Evolutionary conservation across 37 sponge, comb jelly and placozoan genomes (phyloP).

Genomic region (Spongilla lacustris): DNA sequence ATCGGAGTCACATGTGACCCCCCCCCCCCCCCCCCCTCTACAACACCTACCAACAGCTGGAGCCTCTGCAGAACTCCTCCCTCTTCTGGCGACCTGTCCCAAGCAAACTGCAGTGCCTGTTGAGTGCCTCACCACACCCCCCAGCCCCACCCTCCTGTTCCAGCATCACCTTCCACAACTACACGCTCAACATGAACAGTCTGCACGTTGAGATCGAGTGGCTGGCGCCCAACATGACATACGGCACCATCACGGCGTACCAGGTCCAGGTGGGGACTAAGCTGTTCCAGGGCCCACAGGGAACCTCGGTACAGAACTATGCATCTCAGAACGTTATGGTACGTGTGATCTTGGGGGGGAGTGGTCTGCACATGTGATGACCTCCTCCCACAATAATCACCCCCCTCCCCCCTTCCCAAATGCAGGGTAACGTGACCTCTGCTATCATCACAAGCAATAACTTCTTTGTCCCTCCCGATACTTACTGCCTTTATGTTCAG

Average conservation of each 20-base stretch:
- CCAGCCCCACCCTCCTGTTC: background rate
- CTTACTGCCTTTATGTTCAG: background rate
- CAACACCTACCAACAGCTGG: background rate
- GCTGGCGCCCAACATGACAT: background rate
- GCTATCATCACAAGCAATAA: background rate
- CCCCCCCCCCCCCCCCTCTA: background rate
- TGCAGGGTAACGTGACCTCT: background rate
- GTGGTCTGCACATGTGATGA: background rate
- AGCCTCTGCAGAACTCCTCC: background rate
- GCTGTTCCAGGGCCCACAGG: background rate
- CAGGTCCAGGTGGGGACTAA: background rate
- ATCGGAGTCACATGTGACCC: background rate
- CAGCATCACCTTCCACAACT: slow-evolving; percentile 8
- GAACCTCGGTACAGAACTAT: background rate
- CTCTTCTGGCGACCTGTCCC: background rate
- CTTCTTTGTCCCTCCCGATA: background rate
- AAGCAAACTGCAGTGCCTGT: background rate
- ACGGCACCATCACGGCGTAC: background rate
- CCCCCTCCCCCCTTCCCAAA: background rate
- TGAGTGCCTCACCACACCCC: background rate
- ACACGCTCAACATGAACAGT: background rate
- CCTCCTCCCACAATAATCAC: background rate
- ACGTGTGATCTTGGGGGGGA: background rate
- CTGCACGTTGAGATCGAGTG: slow-evolving; percentile 4
- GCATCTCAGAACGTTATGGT: background rate